These are phyloP conservation scores for Marisa cornuarietis DNA, from an alignment of 1,140 invertebrate genomes.

Conservation along the genomic window DNA sequence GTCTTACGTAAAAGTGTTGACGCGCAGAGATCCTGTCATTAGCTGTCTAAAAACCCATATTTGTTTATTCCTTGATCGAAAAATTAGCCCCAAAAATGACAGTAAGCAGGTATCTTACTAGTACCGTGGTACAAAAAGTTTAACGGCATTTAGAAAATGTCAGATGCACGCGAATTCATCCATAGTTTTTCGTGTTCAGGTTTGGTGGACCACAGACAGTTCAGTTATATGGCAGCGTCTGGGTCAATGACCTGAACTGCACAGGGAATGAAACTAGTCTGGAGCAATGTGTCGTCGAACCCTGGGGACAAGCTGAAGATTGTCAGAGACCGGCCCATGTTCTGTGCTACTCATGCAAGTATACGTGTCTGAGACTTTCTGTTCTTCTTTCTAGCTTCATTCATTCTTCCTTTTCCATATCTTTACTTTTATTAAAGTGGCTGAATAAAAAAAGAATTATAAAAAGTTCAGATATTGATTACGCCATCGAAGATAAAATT, in stretches of 20 bases:
- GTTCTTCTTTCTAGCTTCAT: too few species aligned
- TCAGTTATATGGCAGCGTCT: conserved; percentile 52
- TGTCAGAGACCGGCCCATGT: conserved; percentile 45
- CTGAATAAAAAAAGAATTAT: too few species aligned
- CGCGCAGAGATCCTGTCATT: background rate
- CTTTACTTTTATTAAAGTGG: background rate
- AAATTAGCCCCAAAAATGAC: background rate
- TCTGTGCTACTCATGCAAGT: conserved; percentile 43
- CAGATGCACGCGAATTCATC: background rate
- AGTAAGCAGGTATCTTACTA: background rate
- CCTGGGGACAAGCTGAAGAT: conserved; percentile 42
- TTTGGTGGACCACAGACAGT: background rate
- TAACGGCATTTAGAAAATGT: too few species aligned
- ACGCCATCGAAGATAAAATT: too few species aligned
- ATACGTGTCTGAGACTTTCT: background rate
- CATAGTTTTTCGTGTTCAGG: background rate
- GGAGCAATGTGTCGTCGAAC: conserved; percentile 39
- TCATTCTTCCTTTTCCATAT: too few species aligned
- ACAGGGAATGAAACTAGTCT: conserved; percentile 41
- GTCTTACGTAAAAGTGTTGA: background rate
- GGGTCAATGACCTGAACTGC: conserved; percentile 73
- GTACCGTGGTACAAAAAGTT: too few species aligned
- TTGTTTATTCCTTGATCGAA: background rate
- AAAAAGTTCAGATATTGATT: background rate
- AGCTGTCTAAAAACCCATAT: background rate